Conservation (phyloP, 1,140 invertebrate genomes). For the Drosophila tani region DNA sequence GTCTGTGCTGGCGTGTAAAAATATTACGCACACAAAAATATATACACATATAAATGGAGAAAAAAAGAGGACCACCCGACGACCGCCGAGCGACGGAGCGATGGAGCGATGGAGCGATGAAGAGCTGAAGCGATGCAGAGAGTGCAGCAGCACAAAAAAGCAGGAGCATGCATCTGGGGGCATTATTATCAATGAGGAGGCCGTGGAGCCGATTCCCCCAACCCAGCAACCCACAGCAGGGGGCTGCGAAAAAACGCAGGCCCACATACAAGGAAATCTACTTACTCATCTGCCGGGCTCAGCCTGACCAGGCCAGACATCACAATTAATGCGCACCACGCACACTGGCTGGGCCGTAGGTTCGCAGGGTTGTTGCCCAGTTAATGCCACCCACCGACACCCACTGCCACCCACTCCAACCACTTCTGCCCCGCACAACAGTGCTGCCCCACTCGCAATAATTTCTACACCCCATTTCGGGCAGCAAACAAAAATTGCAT, state of each 20-base stretch:
- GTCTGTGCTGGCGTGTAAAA: constrained; percentile 63
- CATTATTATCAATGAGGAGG: constrained; percentile 80
- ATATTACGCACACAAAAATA: constrained; percentile 74
- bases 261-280: constrained; percentile 79
- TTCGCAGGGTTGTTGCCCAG: constrained; percentile 39
- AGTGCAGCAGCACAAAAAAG: constrained; percentile 17
- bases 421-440: background rate
- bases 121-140: constrained; percentile 21
- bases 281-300: constrained; percentile 71
- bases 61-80: constrained; percentile 59
- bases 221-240: background rate
- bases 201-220: constrained; percentile 32
- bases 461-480: constrained; percentile 68
- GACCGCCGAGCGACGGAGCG: constrained; percentile 48
- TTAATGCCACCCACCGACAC: constrained; percentile 72
- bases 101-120: constrained; percentile 48
- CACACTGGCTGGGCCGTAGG: constrained; percentile 23
- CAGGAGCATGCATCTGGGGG: constrained; percentile 32
- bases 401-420: background rate
- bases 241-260: constrained; percentile 30
- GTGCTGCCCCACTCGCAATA: constrained; percentile 44
- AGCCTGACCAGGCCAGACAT: constrained; percentile 66
- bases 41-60: constrained; percentile 34
- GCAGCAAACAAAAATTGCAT: constrained; percentile 78
- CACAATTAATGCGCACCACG: constrained; percentile 76